Base-by-base conservation (phyloP, 2,888 invertebrate genomes). In the Callyntrura sp. region DNA sequence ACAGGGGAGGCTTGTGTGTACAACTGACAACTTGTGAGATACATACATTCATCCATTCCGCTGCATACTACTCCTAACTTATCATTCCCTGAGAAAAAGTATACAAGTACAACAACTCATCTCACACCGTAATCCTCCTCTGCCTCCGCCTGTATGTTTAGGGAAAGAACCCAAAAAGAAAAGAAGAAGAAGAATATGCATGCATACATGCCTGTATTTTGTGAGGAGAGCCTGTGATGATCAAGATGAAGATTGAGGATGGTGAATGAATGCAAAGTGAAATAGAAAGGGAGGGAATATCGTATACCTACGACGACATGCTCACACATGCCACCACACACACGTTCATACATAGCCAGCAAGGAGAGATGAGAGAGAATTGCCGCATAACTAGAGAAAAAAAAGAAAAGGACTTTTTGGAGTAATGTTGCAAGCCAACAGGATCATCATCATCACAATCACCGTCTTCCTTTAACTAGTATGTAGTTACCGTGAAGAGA, bases 381-480 rank as follows among this genome's bases (percentile, higher is more conserved):
- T 87, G 87, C 86, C 65, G 79, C 65, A 86, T 65, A 57, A 81
- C 68, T 87, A 81, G 68, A 78, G 25, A 55, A 14, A 35, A 55
- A 14, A 35, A n/a, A 57, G 62, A 65, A 85, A 86, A 70, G 23
- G 68, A 35, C 11, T 23, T 35, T 73, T 70, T 17, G 12, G 48
- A 48, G 35, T 35, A 35, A 20, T 48, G 73, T 73, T 48, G 48
- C 23, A 62, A 60, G 14, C 6, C 23, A 20, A 60, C n/a, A 43
- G 14, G 12, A 60, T 62, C 25, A 35, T 8, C 11, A 81, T n/a
- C 60, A n/a, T 60, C 60, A 60, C 43, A 8, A 70, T 70, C 35
- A 43, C 17, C 35, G 43, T 70, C 14, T 35, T 35, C 35, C 35
- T 35, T 35, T 35, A 35, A 35, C 35, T 35, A 35, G 35, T 35